phyloP scores from a whole-genome alignment of 2,888 invertebrate genomes.

The Magallana nippona region DNA sequence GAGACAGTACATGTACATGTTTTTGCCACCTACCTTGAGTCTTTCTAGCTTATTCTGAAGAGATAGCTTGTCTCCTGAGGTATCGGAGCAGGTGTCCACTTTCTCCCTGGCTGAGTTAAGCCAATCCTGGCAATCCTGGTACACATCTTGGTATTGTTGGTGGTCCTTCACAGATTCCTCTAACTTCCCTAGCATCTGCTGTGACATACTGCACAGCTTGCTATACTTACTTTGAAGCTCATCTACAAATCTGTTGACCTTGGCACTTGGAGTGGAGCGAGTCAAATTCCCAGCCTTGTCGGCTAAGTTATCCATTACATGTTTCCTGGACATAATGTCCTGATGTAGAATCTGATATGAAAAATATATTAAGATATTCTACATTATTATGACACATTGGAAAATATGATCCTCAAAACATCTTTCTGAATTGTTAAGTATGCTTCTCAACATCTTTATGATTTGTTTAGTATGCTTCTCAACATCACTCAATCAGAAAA shows the following conservation, averaged over 20 bases:
- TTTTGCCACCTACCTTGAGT: slow-evolving; percentile 64
- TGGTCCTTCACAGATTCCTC: slow-evolving; percentile 93
- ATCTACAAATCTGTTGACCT: slow-evolving; percentile 72
- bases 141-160: slow-evolving; percentile 87
- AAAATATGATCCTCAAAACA: neutral
- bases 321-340: slow-evolving; percentile 91
- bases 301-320: slow-evolving; percentile 90
- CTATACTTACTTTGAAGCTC: slow-evolving; percentile 72
- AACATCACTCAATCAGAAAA: too few relatives aligned
- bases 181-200: slow-evolving; percentile 89
- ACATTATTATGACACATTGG: neutral
- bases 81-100: slow-evolving; percentile 72
- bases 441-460: neutral
- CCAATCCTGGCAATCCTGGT: slow-evolving; percentile 91
- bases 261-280: slow-evolving; percentile 67
- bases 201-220: slow-evolving; percentile 69
- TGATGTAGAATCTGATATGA: slow-evolving; percentile 84
- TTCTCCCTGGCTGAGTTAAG: slow-evolving; percentile 80
- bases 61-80: slow-evolving; percentile 84
- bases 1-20: too few relatives aligned
- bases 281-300: slow-evolving; percentile 88
- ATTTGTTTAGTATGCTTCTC: too few relatives aligned
- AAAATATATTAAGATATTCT: neutral
- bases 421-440: neutral
- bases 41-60: slow-evolving; percentile 82